Base-by-base conservation (phyloP, 2,113 vertebrate species). In the Grallaria varia region DNA sequence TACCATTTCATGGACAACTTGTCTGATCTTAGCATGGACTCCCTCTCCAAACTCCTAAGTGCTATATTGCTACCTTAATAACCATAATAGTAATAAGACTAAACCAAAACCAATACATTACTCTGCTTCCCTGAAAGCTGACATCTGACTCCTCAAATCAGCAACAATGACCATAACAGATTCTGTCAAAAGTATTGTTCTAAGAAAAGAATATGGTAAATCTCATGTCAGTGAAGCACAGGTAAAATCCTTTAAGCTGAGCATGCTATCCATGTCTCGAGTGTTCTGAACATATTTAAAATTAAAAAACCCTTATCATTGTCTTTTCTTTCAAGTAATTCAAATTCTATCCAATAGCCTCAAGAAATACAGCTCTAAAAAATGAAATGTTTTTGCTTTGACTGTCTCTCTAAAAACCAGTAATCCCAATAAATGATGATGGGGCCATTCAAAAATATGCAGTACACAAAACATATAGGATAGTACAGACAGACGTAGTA, bases 401-500 rank as follows among this genome's bases (percentile, higher is more conserved):
- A 99, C 98, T 98, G 97, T 98, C 98, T 98, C 98, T 96, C 94
- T 96, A 94, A 96, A 98, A 97, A 91, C 59, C 94, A 94, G 96
- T 96, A 97, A 97, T 94, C 71, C 93, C 82, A 95, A 91, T 92
- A 96, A 97, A 97, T 97, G 96, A 96, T 97, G 96, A 96, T 28
- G 72, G 96, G 97, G 97, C 94, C 97, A 98, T 97, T 98, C 95
- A 89, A 98, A 98, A 98, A 96, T 98, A 98, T 97, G 97, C 96
- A 98, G 97, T 98, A 98, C 97, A 98, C 96, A 97, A 98, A 98
- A 98, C 98, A 98, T 93, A 97, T 84, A 98, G 92, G 93, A 97
- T 97, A 98, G 92, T 98, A 98, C 96, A 97, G 97, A 98, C 97
- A 97, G 97, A 98, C 98, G 97, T 96, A 98, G 97, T 98, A 98